These are phyloP conservation scores for Euplagia quadripunctaria DNA, from an alignment of 2,888 invertebrate species.

Conservation along the genomic window DNA sequence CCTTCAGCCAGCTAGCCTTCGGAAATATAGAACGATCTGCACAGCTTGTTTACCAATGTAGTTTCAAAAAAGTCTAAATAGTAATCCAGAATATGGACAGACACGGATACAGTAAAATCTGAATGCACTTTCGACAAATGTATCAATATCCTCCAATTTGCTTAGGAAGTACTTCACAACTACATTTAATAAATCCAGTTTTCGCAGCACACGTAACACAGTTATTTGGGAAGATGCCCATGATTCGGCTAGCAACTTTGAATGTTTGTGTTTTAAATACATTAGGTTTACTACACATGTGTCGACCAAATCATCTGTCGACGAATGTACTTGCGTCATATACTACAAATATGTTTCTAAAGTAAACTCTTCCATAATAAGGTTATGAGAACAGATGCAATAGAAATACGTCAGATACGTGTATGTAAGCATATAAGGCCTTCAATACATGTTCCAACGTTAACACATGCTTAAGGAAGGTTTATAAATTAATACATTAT, in stretches of 20 bases:
- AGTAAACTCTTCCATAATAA: constrained; percentile 47
- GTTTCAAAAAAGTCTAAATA: neutral
- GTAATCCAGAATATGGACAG: constrained; percentile 14
- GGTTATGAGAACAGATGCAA: constrained; percentile 44
- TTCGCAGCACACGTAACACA: constrained; percentile 28
- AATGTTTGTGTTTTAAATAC: constrained; percentile 50
- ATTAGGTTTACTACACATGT: constrained; percentile 42
- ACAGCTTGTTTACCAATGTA: neutral
- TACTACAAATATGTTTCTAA: constrained; percentile 47
- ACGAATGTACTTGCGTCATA: constrained; percentile 48
- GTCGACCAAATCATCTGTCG: constrained; percentile 49
- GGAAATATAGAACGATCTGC: constrained; percentile 22
- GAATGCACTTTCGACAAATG: constrained; percentile 22
- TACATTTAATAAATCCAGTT: constrained; percentile 43
- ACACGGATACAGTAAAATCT: neutral
- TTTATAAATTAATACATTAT: neutral
- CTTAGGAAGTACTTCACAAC: constrained; percentile 23
- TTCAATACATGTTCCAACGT: neutral
- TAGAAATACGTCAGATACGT: constrained; percentile 27
- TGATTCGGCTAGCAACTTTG: constrained; percentile 41
- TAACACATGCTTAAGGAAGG: neutral
- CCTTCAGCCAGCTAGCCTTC: constrained; percentile 27
- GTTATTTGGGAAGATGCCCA: constrained; percentile 51
- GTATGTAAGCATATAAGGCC: neutral
- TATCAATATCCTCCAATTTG: constrained; percentile 24